Conservation (phyloP, 2,888 invertebrate species). For the Polymixis flavicincta region DNA sequence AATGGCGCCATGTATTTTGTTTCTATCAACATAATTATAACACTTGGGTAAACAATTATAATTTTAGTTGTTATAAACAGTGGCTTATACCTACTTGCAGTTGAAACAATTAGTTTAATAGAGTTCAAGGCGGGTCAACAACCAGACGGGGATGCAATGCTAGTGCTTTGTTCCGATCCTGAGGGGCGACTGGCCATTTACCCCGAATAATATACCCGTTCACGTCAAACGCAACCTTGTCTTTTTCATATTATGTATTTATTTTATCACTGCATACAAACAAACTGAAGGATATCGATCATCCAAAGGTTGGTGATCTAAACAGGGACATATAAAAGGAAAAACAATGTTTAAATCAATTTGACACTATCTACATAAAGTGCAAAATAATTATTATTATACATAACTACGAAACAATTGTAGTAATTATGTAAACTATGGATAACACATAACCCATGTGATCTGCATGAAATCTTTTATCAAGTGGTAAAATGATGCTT, state of each 20-base stretch:
- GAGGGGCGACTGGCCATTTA: slow-evolving; percentile 78
- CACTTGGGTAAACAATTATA: not conserved
- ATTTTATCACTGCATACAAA: slow-evolving; percentile 14
- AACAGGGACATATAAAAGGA: not conserved
- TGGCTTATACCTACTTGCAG: not conserved
- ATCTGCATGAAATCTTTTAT: not conserved
- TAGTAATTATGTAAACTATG: not conserved
- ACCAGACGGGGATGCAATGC: slow-evolving; percentile 82
- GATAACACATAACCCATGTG: not conserved
- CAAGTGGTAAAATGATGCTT: not conserved
- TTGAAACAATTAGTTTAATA: slow-evolving; percentile 45
- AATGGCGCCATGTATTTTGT: not conserved
- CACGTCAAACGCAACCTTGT: slow-evolving; percentile 33
- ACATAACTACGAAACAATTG: not conserved
- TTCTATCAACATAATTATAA: not conserved
- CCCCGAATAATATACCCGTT: slow-evolving; percentile 70
- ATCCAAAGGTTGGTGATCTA: slow-evolving; percentile 20
- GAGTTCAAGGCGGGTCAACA: slow-evolving; percentile 79
- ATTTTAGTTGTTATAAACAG: slow-evolving; percentile 1
- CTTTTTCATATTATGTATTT: slow-evolving; percentile 12
- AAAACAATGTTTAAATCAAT: slow-evolving; percentile 23
- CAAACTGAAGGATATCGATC: slow-evolving; percentile 27
- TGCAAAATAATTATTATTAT: not conserved
- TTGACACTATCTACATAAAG: not conserved
- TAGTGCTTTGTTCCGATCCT: slow-evolving; percentile 79